Conservation (phyloP, 2,888 invertebrate genomes). For the Ophonus ardosiacus region DNA sequence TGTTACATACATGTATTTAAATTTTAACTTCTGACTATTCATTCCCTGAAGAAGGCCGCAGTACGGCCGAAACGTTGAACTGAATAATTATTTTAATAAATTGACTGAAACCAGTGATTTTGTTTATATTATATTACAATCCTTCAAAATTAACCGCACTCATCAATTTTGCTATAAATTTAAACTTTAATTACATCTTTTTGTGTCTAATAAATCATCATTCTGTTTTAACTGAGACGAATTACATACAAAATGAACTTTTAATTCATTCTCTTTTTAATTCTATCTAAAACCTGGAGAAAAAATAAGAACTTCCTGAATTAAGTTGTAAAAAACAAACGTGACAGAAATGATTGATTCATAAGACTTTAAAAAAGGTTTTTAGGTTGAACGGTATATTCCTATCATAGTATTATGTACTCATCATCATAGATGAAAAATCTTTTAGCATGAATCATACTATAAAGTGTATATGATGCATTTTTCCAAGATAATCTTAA, state of each 20-base stretch:
- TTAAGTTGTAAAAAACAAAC: background rate
- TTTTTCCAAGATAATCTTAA: background rate
- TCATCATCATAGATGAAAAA: background rate
- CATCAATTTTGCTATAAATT: background rate
- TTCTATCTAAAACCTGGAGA: background rate
- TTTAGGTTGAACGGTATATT: background rate
- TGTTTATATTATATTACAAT: too few species aligned
- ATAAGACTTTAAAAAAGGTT: background rate
- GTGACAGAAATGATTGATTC: background rate
- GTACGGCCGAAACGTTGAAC: too few species aligned
- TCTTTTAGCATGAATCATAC: background rate
- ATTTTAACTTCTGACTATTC: too few species aligned
- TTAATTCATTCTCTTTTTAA: background rate
- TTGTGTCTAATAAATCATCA: background rate
- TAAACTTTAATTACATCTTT: background rate
- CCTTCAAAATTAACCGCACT: background rate
- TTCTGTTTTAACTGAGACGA: background rate
- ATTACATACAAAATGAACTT: background rate
- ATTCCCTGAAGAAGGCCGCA: too few species aligned
- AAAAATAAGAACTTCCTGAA: background rate
- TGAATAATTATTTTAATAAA: too few species aligned
- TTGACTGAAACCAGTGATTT: too few species aligned
- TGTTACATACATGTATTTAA: too few species aligned
- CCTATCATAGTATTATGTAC: background rate
- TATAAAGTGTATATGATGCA: background rate